These are phyloP conservation scores for Melipona beecheii DNA, from an alignment of 2,888 invertebrate species.

Conservation along the genomic window DNA sequence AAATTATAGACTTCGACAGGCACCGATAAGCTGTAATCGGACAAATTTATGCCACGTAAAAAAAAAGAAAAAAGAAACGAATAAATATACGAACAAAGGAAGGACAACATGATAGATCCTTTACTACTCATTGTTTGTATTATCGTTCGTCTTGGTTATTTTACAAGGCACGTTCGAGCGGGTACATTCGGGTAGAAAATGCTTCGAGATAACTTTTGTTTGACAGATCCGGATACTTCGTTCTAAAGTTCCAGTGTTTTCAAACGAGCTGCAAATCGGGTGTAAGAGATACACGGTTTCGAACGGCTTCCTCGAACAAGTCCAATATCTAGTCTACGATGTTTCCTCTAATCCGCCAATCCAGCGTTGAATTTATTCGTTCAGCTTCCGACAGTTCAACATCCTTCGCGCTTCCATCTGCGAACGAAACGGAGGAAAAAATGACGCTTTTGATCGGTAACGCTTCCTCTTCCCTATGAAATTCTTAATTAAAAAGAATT, in stretches of 20 bases:
- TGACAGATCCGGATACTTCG: constrained; percentile 3
- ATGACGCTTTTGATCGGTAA: background rate
- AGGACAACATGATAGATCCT: constrained; percentile 6
- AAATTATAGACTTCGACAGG: background rate
- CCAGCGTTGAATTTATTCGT: constrained; percentile 49
- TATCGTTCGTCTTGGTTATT: constrained; percentile 49
- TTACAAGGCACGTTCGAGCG: constrained; percentile 33
- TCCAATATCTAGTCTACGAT: background rate
- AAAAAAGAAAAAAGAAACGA: background rate
- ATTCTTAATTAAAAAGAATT: too few relatives aligned
- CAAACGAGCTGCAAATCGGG: constrained; percentile 13
- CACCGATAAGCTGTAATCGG: background rate
- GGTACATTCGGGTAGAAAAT: background rate
- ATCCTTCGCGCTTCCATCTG: constrained; percentile 75
- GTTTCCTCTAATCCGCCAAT: background rate
- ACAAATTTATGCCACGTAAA: background rate
- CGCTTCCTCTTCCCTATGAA: background rate
- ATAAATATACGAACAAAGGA: constrained; percentile 3
- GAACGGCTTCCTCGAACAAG: background rate
- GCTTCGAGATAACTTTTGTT: background rate
- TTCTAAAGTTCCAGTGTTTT: background rate
- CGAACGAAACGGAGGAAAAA: constrained; percentile 28
- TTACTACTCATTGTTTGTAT: constrained; percentile 54
- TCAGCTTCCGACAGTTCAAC: constrained; percentile 71
- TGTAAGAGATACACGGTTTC: background rate